Percentiles rank a stretch among this genome's conserved stretches.
phyloP scores from a whole-genome alignment of 2,797 vertebrate species.

The Myripristis murdjan region DNA sequence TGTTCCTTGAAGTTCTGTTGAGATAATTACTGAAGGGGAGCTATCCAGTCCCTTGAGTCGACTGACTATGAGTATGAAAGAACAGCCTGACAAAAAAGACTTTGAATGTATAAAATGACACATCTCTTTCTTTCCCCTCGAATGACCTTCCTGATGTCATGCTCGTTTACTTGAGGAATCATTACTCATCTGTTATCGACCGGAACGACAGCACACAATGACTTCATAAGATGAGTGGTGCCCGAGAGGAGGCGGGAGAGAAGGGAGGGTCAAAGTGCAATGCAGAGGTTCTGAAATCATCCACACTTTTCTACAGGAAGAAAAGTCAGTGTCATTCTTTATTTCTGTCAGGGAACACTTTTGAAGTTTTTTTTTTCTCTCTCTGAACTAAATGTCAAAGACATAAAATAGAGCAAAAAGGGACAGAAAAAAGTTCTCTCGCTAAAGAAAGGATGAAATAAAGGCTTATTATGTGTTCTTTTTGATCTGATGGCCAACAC shows the following conservation, averaged over 20 bases:
- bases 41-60: background rate
- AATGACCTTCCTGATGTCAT: constrained; percentile 66
- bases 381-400: background rate
- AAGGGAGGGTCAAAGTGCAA: constrained; percentile 35
- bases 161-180: constrained; percentile 49
- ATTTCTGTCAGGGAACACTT: constrained; percentile 8
- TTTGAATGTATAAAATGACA: constrained; percentile 46
- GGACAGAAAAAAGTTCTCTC: background rate
- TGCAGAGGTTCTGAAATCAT: constrained; percentile 56
- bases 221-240: constrained; percentile 71
- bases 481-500: constrained; percentile 23
- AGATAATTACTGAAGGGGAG: background rate
- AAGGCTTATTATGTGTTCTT: background rate
- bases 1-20: background rate
- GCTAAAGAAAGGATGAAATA: background rate
- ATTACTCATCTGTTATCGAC: constrained; percentile 71
- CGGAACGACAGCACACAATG: constrained; percentile 52
- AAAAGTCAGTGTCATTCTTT: constrained; percentile 33
- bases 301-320: constrained; percentile 35
- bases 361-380: background rate
- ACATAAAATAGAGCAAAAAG: background rate
- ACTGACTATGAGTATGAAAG: constrained; percentile 25
- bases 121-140: constrained; percentile 53
- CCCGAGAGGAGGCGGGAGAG: constrained; percentile 41
- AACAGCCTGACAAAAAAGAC: constrained; percentile 36